Percentiles rank a stretch among this genome's conserved stretches.
Evolutionary conservation across 1,140 invertebrate genomes (phyloP).

Genomic region (Dysdera silvatica): DNA sequence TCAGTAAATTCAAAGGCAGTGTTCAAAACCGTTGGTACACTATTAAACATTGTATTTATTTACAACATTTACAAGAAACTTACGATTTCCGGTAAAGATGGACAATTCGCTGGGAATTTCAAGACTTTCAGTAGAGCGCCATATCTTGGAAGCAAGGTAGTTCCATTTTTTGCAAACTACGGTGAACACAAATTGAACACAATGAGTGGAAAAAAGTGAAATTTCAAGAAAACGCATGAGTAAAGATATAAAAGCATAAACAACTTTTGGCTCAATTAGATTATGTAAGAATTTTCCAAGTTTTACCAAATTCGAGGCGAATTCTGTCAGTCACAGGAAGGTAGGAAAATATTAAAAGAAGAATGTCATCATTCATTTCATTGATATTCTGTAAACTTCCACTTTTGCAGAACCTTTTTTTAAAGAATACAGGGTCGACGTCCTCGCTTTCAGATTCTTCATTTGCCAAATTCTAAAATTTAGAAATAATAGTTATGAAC

Average conservation of each 20-base stretch:
- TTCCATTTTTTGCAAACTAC: constrained; percentile 27
- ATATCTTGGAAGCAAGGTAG: constrained; percentile 8
- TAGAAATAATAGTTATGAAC: neutral
- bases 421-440: too few relatives aligned
- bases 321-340: constrained; percentile 15
- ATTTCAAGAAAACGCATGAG: neutral
- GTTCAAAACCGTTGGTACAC: neutral
- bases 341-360: constrained; percentile 25
- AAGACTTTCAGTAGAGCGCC: constrained; percentile 3
- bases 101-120: constrained; percentile 22
- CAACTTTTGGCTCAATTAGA: neutral
- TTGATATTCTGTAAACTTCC: constrained; percentile 27
- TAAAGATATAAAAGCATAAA: neutral
- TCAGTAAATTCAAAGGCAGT: too few relatives aligned
- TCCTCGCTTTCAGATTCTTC: constrained; percentile 2
- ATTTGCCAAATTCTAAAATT: neutral
- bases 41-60: neutral
- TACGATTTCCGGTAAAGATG: constrained; percentile 22
- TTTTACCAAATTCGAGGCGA: constrained; percentile 22
- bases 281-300: neutral
- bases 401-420: constrained; percentile 14
- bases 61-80: neutral
- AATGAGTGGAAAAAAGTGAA: neutral
- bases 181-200: neutral
- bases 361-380: constrained; percentile 27